Base-by-base conservation (phyloP, 2,888 invertebrate genomes). In the Emmelina monodactyla region DNA sequence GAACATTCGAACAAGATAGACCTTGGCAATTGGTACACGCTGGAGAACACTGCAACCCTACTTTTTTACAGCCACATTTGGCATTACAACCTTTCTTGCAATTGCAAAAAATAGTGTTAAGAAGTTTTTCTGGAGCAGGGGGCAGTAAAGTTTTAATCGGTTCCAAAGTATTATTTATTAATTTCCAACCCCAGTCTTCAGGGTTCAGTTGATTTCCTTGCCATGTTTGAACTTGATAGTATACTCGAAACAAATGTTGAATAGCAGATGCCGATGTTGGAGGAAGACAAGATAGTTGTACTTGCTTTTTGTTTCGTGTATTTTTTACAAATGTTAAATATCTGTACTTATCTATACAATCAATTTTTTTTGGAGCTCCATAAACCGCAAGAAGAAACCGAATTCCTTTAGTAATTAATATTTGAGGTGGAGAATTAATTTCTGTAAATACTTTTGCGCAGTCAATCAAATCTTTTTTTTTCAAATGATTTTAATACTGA, bases 21-120 rank as follows among this genome's bases (percentile, higher is more conserved):
- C 34, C 34, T 30, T 30, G 34, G 35, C 51, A 52, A 43, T 43
- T 49, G 38, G 42, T 44, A 38, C 52, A 51, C 37, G 43, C 44
- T 42, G 38, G 16, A 37, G 49, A 49, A 47, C 50, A 53, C 22
- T 16, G 37, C 32, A 53, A 41, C 13, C 48, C 49, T 10, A 44
- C 46, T 43, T 48, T 52, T 42, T 39, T 44, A 39, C 50, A 52
- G 32, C 49, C 47, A 44, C 49, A 50, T 42, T 44, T 45, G 22
- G 38, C 41, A 43, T 38, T 46, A 37, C 49, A 49, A 22, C 43
- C 48, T 28, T 45, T 49, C 31, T 39, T 47, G 38, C 48, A 51
- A 32, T 46, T 45, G 35, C 44, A 36, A 45, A 41, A 45, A 39
- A 49, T 50, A 15, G 45, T 47, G 34, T 52, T 49, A 6, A 49